A percentile compares a stretch with the other conserved stretches of the same genome.
Conservation (phyloP, 2,888 invertebrate genomes). For the Trachelus tabidus region DNA sequence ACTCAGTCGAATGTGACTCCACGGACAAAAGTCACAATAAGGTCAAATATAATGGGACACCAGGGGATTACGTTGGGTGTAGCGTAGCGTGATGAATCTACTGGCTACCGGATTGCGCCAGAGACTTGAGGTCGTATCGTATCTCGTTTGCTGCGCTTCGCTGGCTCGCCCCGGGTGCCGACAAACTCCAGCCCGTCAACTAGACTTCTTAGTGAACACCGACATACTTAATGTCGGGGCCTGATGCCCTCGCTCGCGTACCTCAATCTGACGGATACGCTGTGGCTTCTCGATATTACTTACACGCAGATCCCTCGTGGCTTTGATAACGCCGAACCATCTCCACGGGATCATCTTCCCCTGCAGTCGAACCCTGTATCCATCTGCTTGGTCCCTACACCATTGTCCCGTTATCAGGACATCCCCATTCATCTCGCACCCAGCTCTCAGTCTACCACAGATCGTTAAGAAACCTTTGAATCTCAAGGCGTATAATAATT, state of each 20-base stretch:
- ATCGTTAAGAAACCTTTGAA: background rate
- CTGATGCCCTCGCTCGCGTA: background rate
- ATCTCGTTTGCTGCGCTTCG: slow-evolving; percentile 34
- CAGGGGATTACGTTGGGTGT: slow-evolving; percentile 20
- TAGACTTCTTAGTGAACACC: slow-evolving; percentile 17
- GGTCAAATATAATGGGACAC: slow-evolving; percentile 27
- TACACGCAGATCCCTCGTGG: background rate
- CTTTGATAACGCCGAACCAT: background rate
- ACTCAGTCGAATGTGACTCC: background rate
- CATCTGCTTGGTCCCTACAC: background rate
- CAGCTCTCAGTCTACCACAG: background rate
- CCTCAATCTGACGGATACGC: background rate
- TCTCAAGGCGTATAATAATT: background rate
- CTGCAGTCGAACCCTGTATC: background rate
- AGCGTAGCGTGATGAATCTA: slow-evolving; percentile 31
- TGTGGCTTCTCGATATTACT: background rate
- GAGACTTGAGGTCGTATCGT: slow-evolving; percentile 27
- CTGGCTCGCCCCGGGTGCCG: slow-evolving; percentile 36
- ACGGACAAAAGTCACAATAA: background rate
- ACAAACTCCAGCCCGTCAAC: slow-evolving; percentile 31
- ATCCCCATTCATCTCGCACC: background rate
- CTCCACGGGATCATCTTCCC: background rate
- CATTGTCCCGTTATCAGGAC: background rate
- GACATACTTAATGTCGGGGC: slow-evolving; percentile 22
- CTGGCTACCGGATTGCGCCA: slow-evolving; percentile 31